Evolutionary conservation across 2,888 invertebrate species (phyloP), one percentile per base, ranked within the genome.

Genomic region (Lissocephala sabroskyi): DNA sequence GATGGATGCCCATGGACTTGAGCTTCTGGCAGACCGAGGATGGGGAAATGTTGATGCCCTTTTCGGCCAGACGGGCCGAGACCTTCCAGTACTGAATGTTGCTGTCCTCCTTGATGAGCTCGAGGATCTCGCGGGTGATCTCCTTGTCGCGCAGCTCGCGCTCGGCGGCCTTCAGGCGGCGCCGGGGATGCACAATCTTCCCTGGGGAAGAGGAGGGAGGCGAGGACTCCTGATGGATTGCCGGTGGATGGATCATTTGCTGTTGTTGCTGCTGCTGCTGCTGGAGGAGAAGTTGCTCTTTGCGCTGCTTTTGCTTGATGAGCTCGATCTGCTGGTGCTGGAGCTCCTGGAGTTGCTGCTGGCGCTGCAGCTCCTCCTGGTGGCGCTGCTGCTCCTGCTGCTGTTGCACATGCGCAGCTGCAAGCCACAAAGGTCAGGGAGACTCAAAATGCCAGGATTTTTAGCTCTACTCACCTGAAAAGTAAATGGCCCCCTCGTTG

Each of bases 51-150:
- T 82, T 75, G 46, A 76, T 82, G 42, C 84, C 84, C 56, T 84
- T 84, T 44, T 84, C 84, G 33, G 84, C 83, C 10, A 84, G 58
- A 2, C 80, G 81, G 4, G 84, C 82, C 13, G 84, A 84, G 17
- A 84, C 81, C 52, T 83, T 84, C 84, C 84, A 84, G 52, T 84
- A 84, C 49, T 84, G 84, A 49, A 84, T 83, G 41, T 79, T 83
- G 53, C 79, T 82, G 40, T 84, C 84, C 65, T 83, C 84, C 48
- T 81, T 81, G 46, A 84, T 82, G 52, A 84, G 67, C 56, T 81
- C 79, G 45, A 84, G 78, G 52, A 84, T 84, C 68, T 83, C 84
- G 16, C 81, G 79, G 29, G 82, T 84, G 14, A 84, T 80, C 59
- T 80, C 79, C 55, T 80, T 81, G 59, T 84, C 83, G 41, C 83